Evolutionary conservation across 2,888 invertebrate species (phyloP).

Genomic region (Patella caerulea): DNA sequence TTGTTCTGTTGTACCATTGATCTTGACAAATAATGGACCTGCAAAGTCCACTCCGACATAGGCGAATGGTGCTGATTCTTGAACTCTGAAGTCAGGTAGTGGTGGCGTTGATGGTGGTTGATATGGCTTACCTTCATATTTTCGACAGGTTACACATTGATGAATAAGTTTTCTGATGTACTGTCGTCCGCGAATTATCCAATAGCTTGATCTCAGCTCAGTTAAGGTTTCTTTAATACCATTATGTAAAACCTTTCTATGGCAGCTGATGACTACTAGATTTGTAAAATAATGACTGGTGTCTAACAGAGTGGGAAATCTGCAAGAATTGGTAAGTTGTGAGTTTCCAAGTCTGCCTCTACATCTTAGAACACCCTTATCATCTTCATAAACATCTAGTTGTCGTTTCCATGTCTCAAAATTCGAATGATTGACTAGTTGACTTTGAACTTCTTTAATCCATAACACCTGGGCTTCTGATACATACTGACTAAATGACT

Average conservation of each 20-base stretch:
- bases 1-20: too few species aligned
- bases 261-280: neutral
- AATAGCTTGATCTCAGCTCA: neutral
- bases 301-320: neutral
- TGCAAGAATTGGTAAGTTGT: neutral
- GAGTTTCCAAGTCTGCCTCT: neutral
- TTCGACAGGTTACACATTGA: slow-evolving; percentile 8
- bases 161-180: neutral
- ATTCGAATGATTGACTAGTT: neutral
- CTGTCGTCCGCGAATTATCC: neutral
- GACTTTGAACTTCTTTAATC: neutral
- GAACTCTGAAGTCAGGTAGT: slow-evolving; percentile 9
- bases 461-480: neutral
- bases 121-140: slow-evolving; percentile 9
- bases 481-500: neutral
- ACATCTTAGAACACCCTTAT: neutral
- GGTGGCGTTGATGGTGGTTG: slow-evolving; percentile 9
- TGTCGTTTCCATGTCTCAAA: neutral
- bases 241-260: neutral
- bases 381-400: slow-evolving; percentile 4
- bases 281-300: neutral
- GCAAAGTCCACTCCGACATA: slow-evolving; percentile 16
- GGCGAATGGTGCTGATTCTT: slow-evolving; percentile 6
- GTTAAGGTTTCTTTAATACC: neutral
- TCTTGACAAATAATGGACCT: slow-evolving; percentile 5